Evolutionary conservation across 92 coral and sea anemone species (phyloP), one percentile per base, ranked within the genome.

Genomic region (Siderastrea radians): DNA sequence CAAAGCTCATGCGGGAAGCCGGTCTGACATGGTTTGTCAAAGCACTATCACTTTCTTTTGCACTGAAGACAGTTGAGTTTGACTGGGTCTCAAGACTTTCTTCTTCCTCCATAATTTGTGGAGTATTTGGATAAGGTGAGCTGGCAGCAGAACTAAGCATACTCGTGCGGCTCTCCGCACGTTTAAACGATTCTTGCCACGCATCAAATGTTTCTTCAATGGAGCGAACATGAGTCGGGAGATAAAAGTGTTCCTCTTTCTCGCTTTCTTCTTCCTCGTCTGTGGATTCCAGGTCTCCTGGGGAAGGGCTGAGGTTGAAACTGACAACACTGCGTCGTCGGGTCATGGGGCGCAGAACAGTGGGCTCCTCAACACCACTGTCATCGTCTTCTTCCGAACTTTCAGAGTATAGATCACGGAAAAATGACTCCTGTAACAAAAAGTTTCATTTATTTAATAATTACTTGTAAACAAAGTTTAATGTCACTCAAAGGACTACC

Each of bases 141-240:
- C 84, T 87, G 10, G 86, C 85, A 12, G 84, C 83, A 8, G 87
- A 83, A 43, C 89, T 85, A 6, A 79, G 81, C 65, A 84, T 55
- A 79, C 96, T 90, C 4, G 88, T 45, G 2, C 90, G 76, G 55
- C 87, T 93, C 19, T 74, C 94, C 0, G 93, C 68, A 45, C 75
- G 93, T 76, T 65, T 88, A 80, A 83, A 93, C 6, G 96, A 95
- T 45, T 93, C 93, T 2, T 90, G 93, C 98, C 98, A 95, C 1
- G 95, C 98, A 67, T 85, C 87, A 73, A 95, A 89, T 17, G 91
- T 95, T 57, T 95, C 96, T 72, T 93, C 98, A n/a, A 95, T 83
- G 7, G 98, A 88, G 15, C 95, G 89, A 46, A 91, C 86, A 69
- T 91, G 90, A 17, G 90, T 82, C 13, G 98, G 93, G 9, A 91